Conservation (phyloP, 1,140 invertebrate genomes). For the Agrilus planipennis region DNA sequence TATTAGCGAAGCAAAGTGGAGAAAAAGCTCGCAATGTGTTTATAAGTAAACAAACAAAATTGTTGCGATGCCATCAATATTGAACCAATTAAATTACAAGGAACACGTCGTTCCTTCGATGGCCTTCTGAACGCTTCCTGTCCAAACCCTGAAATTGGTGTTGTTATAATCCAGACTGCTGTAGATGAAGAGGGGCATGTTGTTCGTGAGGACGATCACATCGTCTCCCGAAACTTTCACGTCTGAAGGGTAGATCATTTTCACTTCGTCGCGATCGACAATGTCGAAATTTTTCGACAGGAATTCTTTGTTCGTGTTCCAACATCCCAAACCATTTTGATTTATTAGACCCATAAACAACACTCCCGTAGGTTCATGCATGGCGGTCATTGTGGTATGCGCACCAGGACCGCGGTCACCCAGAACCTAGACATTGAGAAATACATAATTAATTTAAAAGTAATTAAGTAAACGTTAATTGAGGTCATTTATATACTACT, state of each 20-base stretch:
- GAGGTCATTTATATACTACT: too few relatives aligned
- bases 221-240: conserved; percentile 38
- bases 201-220: conserved; percentile 48
- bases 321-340: conserved; percentile 54
- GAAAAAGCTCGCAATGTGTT: too few relatives aligned
- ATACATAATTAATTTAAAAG: conserved; percentile 24
- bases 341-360: conserved; percentile 54
- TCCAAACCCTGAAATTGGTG: conserved; percentile 46
- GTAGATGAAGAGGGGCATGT: conserved; percentile 47
- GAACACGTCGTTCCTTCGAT: conserved; percentile 23
- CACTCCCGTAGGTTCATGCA: conserved; percentile 40
- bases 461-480: too few relatives aligned
- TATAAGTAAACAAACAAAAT: too few relatives aligned
- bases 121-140: conserved; percentile 19
- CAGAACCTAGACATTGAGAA: conserved; percentile 39
- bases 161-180: conserved; percentile 40
- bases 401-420: conserved; percentile 45
- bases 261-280: conserved; percentile 42
- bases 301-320: conserved; percentile 45
- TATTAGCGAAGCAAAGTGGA: too few relatives aligned
- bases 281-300: conserved; percentile 40
- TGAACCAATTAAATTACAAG: too few relatives aligned
- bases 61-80: too few relatives aligned
- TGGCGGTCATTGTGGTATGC: conserved; percentile 49
- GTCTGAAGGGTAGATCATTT: conserved; percentile 51